Conservation (phyloP, 2,888 invertebrate genomes). For the Stegana nigrithorax region DNA sequence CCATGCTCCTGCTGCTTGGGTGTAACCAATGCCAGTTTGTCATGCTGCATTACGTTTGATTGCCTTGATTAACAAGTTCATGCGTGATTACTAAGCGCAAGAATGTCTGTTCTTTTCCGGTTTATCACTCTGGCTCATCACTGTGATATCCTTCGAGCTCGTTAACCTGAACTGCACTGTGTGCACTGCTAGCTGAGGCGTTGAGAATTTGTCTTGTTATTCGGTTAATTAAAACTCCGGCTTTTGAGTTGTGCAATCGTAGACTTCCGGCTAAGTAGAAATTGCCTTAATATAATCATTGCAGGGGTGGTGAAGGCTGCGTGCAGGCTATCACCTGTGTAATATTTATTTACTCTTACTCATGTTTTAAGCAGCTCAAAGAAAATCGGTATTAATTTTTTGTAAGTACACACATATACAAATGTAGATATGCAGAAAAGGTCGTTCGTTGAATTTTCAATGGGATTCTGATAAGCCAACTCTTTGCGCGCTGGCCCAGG, state of each 20-base stretch:
- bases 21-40: slow-evolving; percentile 47
- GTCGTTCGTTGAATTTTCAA: no score
- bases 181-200: background rate
- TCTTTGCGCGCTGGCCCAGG: no score
- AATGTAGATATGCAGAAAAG: no score
- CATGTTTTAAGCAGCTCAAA: background rate
- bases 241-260: background rate
- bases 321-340: background rate
- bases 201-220: background rate
- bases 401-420: no score
- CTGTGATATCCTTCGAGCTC: background rate
- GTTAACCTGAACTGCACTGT: background rate
- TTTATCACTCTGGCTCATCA: slow-evolving; percentile 19
- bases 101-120: slow-evolving; percentile 18
- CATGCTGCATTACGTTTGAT: slow-evolving; percentile 44
- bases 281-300: background rate
- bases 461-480: no score
- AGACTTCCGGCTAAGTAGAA: background rate
- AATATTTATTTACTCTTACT: background rate
- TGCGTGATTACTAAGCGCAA: slow-evolving; percentile 20
- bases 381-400: background rate
- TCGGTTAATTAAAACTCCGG: background rate
- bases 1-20: slow-evolving; percentile 17
- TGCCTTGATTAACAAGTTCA: slow-evolving; percentile 35
- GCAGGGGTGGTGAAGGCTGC: background rate